A percentile compares a stretch with the other conserved stretches of the same genome.
Evolutionary conservation across 1,140 invertebrate species (phyloP).

Genomic region (Parasteatoda tepidariorum): DNA sequence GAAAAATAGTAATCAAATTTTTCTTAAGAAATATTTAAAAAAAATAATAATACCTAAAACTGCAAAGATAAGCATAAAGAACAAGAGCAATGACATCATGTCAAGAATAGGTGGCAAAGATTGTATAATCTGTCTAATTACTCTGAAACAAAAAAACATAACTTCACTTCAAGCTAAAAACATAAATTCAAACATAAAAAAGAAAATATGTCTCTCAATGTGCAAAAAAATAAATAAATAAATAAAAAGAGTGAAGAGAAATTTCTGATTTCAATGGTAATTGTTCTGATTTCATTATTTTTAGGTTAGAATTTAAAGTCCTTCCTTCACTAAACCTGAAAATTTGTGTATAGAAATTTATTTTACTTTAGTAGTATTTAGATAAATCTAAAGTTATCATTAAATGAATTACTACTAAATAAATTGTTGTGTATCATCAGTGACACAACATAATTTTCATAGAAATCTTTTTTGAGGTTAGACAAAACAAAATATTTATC

Average conservation of each 20-base stretch:
- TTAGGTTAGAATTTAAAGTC: background rate
- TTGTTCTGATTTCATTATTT: background rate
- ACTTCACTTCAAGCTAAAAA: constrained; percentile 24
- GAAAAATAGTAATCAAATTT: too few relatives aligned
- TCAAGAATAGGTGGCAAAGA: constrained; percentile 89
- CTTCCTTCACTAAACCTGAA: too few relatives aligned
- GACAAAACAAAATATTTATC: too few relatives aligned
- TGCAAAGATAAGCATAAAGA: constrained; percentile 87
- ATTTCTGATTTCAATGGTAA: background rate
- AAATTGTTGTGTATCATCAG: too few relatives aligned
- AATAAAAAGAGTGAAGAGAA: background rate
- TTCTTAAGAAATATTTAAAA: too few relatives aligned
- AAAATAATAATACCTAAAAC: constrained; percentile 73
- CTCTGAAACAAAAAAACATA: constrained; percentile 65
- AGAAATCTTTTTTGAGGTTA: too few relatives aligned
- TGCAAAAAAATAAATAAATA: background rate
- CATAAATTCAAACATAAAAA: background rate
- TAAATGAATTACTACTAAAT: too few relatives aligned
- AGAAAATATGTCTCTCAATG: background rate
- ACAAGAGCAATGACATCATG: constrained; percentile 86
- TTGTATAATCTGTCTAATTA: constrained; percentile 76
- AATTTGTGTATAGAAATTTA: too few relatives aligned
- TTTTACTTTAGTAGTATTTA: too few relatives aligned
- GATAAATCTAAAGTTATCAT: too few relatives aligned
- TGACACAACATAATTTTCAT: too few relatives aligned